Conservation (phyloP, 2,113 vertebrate species). For the Dipodomys ordii region DNA sequence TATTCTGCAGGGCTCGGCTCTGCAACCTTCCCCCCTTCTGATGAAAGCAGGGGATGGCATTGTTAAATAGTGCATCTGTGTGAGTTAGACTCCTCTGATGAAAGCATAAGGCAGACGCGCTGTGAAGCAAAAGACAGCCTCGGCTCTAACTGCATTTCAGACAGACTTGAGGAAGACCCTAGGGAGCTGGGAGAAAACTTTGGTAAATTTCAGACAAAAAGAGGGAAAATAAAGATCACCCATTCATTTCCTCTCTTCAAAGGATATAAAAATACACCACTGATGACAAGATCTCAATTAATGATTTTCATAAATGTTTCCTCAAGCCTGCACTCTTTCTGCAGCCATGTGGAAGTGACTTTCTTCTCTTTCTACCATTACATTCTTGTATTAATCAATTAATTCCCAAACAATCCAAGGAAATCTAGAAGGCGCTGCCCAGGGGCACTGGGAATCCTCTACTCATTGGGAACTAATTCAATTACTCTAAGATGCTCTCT, state of each 20-base stretch:
- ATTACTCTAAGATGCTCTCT: conserved; percentile 84
- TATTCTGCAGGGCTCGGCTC: conserved; percentile 99
- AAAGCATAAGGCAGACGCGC: conserved; percentile 98
- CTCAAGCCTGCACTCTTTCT: conserved; percentile 57
- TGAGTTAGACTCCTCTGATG: conserved; percentile 99
- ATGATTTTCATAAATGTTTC: conserved; percentile 52
- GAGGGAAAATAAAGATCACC: conserved; percentile 72
- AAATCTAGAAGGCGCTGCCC: conserved; percentile 33
- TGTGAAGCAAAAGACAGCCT: conserved; percentile 99
- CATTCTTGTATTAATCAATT: conserved; percentile 77
- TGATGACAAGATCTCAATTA: conserved; percentile 69
- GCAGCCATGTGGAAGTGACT: neutral
- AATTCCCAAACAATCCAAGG: conserved; percentile 60
- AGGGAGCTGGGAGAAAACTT: conserved; percentile 96
- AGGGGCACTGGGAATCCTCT: conserved; percentile 61
- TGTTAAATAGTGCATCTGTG: conserved; percentile 99
- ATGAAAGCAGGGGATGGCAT: conserved; percentile 99
- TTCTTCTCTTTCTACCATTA: conserved; percentile 64
- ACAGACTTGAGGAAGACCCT: conserved; percentile 95
- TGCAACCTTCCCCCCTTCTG: conserved; percentile 96
- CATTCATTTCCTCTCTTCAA: conserved; percentile 77
- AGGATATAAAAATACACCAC: conserved; percentile 71
- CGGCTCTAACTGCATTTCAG: conserved; percentile 98
- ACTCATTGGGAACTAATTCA: conserved; percentile 81
- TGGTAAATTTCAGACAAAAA: conserved; percentile 94